Evolutionary conservation across 2,888 invertebrate species (phyloP).

Genomic region (Aromia moschata): DNA sequence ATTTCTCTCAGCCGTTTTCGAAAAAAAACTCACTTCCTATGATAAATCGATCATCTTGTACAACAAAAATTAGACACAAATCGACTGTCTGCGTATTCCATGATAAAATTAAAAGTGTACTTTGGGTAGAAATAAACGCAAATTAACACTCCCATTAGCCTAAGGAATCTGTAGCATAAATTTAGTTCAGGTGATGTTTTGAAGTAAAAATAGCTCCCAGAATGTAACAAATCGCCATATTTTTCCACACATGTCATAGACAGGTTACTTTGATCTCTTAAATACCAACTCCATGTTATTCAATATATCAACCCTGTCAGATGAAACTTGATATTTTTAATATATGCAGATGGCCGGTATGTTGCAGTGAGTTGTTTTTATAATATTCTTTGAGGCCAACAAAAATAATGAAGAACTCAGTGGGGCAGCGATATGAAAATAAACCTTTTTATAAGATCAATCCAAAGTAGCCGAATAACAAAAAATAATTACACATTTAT

Average conservation of each 20-base stretch:
- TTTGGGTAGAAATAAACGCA: no score
- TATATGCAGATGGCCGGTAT: constrained; percentile 37
- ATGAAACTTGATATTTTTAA: constrained; percentile 42
- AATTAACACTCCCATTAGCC: not conserved
- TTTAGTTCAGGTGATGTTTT: constrained; percentile 9
- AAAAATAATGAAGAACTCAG: constrained; percentile 14
- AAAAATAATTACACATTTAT: no score
- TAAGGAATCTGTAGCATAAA: not conserved
- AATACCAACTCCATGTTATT: constrained; percentile 43
- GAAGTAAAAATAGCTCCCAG: not conserved
- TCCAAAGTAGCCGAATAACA: no score
- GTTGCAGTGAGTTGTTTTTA: constrained; percentile 25
- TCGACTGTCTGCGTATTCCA: no score
- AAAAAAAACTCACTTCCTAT: no score
- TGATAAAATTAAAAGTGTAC: no score
- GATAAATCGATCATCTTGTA: no score
- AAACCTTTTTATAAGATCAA: no score
- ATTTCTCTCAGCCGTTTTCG: no score
- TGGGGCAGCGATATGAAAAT: no score
- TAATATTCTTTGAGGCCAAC: constrained; percentile 16
- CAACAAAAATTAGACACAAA: no score
- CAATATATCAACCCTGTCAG: constrained; percentile 40
- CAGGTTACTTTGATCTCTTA: constrained; percentile 39
- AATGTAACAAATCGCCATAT: constrained; percentile 25
- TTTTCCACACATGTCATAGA: constrained; percentile 36